A percentile compares a stretch with the other conserved stretches of the same genome.
Conservation (phyloP, 2,797 vertebrate genomes). For the Mycteria americana region DNA sequence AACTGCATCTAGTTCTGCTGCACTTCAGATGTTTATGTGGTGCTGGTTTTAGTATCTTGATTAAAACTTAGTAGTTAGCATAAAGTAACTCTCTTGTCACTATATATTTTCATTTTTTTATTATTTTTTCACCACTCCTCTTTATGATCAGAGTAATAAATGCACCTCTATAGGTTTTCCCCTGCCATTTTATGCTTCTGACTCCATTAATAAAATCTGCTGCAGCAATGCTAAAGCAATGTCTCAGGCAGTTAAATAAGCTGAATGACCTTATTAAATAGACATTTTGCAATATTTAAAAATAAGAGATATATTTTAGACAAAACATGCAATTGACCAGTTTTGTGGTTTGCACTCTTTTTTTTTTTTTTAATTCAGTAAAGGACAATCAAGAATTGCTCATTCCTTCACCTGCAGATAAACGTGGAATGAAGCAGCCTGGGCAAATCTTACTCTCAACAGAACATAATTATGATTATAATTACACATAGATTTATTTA, state of each 20-base stretch:
- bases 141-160: conserved; percentile 46
- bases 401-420: not conserved
- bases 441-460: conserved; percentile 3
- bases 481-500: conserved; percentile 29
- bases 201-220: conserved; percentile 26
- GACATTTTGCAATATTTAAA: not conserved
- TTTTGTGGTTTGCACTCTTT: not conserved
- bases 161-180: not conserved
- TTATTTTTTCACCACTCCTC: conserved; percentile 9
- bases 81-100: conserved; percentile 20
- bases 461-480: conserved; percentile 14
- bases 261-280: conserved; percentile 7
- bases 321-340: not conserved
- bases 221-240: not conserved
- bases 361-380: not conserved
- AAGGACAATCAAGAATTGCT: not conserved
- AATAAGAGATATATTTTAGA: not conserved
- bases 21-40: conserved; percentile 21
- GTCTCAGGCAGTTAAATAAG: not conserved
- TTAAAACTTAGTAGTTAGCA: conserved; percentile 48
- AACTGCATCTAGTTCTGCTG: not conserved
- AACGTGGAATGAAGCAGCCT: not conserved
- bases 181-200: conserved; percentile 5
- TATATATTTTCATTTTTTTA: conserved; percentile 29
- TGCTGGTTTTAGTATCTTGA: conserved; percentile 1